Percentiles rank a stretch among this genome's conserved stretches.
Evolutionary conservation across 2,888 invertebrate genomes (phyloP).

Genomic region (Clostera curtula): DNA sequence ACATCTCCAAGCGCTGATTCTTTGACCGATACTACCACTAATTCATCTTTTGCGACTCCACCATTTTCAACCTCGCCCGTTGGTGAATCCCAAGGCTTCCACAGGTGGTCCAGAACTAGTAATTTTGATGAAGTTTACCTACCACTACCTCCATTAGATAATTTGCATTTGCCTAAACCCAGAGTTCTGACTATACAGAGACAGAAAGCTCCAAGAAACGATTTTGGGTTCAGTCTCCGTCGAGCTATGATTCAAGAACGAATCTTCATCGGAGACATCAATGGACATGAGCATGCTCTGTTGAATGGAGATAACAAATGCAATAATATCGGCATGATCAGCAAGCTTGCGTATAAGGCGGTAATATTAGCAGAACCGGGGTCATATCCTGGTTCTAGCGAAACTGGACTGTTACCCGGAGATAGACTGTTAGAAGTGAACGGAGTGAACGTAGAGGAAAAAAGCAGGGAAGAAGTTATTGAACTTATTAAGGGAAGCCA

Average conservation of each 20-base stretch:
- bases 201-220: conserved; percentile 88
- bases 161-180: conserved; percentile 81
- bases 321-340: conserved; percentile 45
- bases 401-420: conserved; percentile 94
- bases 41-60: conserved; percentile 90
- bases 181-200: conserved; percentile 84
- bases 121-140: conserved; percentile 84
- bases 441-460: conserved; percentile 87
- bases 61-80: conserved; percentile 90
- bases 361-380: conserved; percentile 95
- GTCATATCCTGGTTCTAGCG: conserved; percentile 82
- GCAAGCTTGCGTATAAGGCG: conserved; percentile 76
- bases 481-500: conserved; percentile 93
- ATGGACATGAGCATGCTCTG: conserved; percentile 47
- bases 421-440: conserved; percentile 95
- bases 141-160: conserved; percentile 81
- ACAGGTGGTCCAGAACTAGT: conserved; percentile 85
- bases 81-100: conserved; percentile 89
- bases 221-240: conserved; percentile 95
- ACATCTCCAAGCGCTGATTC: conserved; percentile 90
- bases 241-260: conserved; percentile 89
- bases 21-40: conserved; percentile 87
- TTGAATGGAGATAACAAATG: conserved; percentile 56
- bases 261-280: conserved; percentile 53
- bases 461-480: conserved; percentile 92